Evolutionary conservation across 2,797 vertebrate genomes (phyloP).

Genomic region (Cirrhinus molitorella): DNA sequence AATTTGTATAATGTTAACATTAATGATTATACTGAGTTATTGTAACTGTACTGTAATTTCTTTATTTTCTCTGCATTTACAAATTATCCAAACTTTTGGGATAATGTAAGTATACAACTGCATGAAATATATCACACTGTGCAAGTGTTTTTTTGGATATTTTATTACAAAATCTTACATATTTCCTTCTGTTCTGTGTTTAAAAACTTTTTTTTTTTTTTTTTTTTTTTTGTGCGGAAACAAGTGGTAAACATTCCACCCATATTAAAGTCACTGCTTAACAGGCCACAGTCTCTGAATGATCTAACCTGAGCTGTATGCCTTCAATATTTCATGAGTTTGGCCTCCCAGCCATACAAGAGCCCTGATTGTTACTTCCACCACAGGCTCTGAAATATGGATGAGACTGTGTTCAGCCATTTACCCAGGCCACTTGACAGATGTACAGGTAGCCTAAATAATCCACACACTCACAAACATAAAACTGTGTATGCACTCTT

Average conservation of each 20-base stretch:
- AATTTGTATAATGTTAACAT: no score
- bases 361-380: conserved; percentile 54
- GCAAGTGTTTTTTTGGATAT: no score
- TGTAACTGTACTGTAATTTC: no score
- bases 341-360: conserved; percentile 70
- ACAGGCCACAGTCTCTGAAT: conserved; percentile 76
- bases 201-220: neutral
- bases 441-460: conserved; percentile 72
- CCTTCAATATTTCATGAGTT: conserved; percentile 84
- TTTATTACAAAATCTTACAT: no score
- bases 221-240: conserved; percentile 67
- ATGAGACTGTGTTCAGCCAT: conserved; percentile 81
- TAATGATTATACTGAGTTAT: no score
- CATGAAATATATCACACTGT: no score
- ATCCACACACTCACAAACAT: conserved; percentile 53
- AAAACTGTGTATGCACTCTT: conserved; percentile 46
- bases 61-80: no score
- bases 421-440: conserved; percentile 79
- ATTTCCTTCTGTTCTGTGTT: conserved; percentile 54
- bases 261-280: conserved; percentile 76
- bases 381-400: conserved; percentile 81
- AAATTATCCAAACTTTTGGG: no score
- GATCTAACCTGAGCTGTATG: conserved; percentile 79
- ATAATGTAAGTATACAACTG: no score
- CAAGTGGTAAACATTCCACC: conserved; percentile 69